These are phyloP conservation scores for Zele albiditarsus DNA, from an alignment of 2,888 invertebrate species.

Conservation along the genomic window DNA sequence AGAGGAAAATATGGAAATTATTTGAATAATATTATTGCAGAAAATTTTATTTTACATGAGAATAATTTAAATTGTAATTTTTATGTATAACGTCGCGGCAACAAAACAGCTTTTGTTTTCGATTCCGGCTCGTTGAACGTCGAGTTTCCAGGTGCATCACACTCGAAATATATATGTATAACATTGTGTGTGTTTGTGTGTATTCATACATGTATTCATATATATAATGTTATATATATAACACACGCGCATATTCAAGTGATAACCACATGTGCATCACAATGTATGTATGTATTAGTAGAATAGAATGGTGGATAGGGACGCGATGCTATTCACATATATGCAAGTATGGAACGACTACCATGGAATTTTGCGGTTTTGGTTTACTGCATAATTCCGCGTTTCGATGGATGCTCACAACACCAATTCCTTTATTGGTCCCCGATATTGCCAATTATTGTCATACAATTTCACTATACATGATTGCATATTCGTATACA, in stretches of 20 bases:
- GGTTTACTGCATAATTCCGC: conserved; percentile 66
- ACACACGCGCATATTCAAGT: conserved; percentile 53
- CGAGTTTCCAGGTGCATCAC: conserved; percentile 6
- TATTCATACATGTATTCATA: too few species aligned
- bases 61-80: conserved; percentile 14
- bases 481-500: background rate
- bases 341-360: conserved; percentile 44
- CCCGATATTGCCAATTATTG: conserved; percentile 65
- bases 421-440: conserved; percentile 65
- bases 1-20: conserved; percentile 52
- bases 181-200: too few species aligned
- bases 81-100: background rate
- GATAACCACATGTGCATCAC: conserved; percentile 61
- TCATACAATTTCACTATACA: conserved; percentile 20
- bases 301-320: too few species aligned
- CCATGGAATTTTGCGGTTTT: conserved; percentile 62
- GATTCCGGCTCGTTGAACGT: conserved; percentile 38
- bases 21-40: conserved; percentile 14
- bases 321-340: conserved; percentile 20
- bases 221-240: conserved; percentile 48
- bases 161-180: conserved; percentile 20
- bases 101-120: conserved; percentile 30
- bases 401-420: conserved; percentile 56
- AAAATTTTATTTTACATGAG: conserved; percentile 3
- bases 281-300: conserved; percentile 22